Percentiles rank a stretch among this genome's conserved stretches.
These are phyloP conservation scores for Uria aalge DNA, from an alignment of 2,113 vertebrate species.

Conservation along the genomic window DNA sequence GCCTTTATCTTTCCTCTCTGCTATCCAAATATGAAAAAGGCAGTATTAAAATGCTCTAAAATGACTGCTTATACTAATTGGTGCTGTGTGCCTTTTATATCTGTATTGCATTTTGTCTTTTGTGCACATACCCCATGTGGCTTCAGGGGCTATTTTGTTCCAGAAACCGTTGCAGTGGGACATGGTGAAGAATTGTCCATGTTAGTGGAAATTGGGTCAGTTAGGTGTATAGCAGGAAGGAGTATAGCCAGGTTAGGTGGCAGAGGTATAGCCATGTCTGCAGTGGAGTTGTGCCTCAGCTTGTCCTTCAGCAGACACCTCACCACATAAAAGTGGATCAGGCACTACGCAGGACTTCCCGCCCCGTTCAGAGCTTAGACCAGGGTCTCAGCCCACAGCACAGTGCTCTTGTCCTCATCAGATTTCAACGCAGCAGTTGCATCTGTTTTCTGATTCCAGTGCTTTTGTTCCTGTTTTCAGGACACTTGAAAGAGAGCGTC, in stretches of 20 bases:
- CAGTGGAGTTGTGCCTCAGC: neutral
- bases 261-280: neutral
- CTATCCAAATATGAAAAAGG: neutral
- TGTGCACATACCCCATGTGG: neutral
- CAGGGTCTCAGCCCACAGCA: neutral
- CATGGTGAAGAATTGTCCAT: neutral
- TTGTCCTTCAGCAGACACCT: neutral
- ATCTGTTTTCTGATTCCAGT: neutral
- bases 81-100: neutral
- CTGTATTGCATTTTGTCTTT: neutral
- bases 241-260: neutral
- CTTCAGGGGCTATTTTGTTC: neutral
- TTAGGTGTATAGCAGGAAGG: neutral
- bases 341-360: neutral
- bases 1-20: neutral
- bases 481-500: neutral
- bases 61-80: neutral
- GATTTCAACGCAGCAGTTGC: neutral
- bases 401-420: neutral
- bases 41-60: neutral
- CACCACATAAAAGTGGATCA: neutral
- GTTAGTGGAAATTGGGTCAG: neutral
- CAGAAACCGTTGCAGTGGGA: neutral
- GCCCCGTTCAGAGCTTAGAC: neutral
- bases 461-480: neutral